Conservation (phyloP, 37 sponge, comb jelly and placozoan species). For the Aphrocallistes beatrix region DNA sequence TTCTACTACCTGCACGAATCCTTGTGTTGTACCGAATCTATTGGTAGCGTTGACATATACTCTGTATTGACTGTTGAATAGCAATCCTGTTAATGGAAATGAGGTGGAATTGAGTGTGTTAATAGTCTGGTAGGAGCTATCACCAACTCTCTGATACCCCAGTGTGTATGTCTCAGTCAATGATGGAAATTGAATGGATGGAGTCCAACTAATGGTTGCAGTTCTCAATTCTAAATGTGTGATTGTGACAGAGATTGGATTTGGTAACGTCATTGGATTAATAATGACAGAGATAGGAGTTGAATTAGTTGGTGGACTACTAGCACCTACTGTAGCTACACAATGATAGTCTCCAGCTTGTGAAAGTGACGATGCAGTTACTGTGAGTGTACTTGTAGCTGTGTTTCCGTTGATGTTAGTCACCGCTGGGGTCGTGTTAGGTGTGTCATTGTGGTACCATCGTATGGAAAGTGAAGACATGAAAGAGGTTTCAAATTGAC, state of each 20-base stretch:
- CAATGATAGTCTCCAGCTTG: neutral
- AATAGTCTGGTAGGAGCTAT: neutral
- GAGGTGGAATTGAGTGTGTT: neutral
- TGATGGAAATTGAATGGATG: neutral
- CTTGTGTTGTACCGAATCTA: neutral
- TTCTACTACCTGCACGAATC: neutral
- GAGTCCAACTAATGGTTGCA: neutral
- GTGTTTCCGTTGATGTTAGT: neutral
- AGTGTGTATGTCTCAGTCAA: neutral
- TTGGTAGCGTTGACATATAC: neutral
- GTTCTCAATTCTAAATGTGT: neutral
- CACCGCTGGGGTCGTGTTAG: neutral
- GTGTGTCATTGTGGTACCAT: slow-evolving; percentile 1
- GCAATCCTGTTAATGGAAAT: neutral
- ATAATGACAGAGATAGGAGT: neutral
- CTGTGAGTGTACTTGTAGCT: neutral
- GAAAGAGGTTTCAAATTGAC: neutral
- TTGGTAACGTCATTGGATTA: neutral
- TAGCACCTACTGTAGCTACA: slow-evolving; percentile 1
- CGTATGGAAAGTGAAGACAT: neutral
- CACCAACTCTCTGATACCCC: neutral
- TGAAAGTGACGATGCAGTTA: neutral
- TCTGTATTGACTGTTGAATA: neutral
- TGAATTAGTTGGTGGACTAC: neutral
- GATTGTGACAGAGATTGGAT: neutral